Conservation (phyloP, 2,797 vertebrate genomes). For the Caiman crocodilus region DNA sequence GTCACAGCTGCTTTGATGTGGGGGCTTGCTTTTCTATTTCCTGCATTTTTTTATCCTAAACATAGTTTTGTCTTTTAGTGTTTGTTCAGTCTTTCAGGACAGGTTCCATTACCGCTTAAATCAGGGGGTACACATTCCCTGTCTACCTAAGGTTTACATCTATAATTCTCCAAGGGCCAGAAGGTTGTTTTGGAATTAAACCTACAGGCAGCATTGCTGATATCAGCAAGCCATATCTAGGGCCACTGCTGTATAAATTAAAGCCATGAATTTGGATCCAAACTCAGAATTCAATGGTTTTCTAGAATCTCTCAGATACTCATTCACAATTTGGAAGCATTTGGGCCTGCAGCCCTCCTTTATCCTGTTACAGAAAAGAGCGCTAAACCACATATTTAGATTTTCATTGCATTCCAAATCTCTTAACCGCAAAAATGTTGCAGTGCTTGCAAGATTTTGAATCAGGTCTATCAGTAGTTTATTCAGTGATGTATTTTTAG, state of each 20-base stretch:
- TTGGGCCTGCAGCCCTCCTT: background rate
- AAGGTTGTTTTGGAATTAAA: background rate
- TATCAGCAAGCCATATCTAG: background rate
- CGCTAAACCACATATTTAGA: background rate
- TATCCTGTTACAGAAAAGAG: background rate
- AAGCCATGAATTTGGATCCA: background rate
- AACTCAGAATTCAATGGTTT: background rate
- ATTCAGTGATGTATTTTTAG: background rate
- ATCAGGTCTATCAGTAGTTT: background rate
- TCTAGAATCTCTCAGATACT: background rate
- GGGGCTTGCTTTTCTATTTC: constrained; percentile 30
- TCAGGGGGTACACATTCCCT: background rate
- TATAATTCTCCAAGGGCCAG: background rate
- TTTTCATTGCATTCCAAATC: background rate
- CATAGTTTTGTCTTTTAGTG: constrained; percentile 16
- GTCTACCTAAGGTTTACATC: background rate
- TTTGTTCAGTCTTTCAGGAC: background rate
- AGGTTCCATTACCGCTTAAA: background rate
- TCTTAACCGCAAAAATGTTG: background rate
- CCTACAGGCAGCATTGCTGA: background rate
- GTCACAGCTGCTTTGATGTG: constrained; percentile 65
- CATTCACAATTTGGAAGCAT: background rate
- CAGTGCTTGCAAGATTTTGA: background rate
- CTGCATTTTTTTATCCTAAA: constrained; percentile 45
- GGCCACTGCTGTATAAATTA: background rate